Conservation (phyloP, 2,113 vertebrate genomes). For the Myiozetetes cayanensis region DNA sequence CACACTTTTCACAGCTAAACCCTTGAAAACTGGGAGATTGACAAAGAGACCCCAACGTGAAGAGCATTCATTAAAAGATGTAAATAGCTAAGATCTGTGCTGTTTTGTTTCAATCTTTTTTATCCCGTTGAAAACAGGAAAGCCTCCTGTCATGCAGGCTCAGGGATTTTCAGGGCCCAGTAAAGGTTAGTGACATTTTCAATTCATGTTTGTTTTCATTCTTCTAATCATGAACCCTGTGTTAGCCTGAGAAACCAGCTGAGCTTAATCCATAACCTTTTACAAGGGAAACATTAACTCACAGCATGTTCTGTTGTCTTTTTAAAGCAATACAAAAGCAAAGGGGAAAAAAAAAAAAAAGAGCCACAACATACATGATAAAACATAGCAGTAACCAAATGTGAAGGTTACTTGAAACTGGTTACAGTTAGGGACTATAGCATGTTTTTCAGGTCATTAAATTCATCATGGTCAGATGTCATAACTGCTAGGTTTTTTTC, state of each 20-base stretch:
- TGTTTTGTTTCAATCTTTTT: constrained; percentile 76
- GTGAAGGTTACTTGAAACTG: constrained; percentile 44
- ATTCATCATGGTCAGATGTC: not conserved
- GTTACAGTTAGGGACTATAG: constrained; percentile 9
- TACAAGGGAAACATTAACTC: constrained; percentile 75
- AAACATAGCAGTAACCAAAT: constrained; percentile 37
- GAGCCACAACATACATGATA: constrained; percentile 47
- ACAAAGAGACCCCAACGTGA: constrained; percentile 74
- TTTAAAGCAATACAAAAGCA: constrained; percentile 69
- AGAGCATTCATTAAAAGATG: constrained; percentile 79
- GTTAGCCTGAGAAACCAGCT: constrained; percentile 73
- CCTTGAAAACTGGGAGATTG: constrained; percentile 72
- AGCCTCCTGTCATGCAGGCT: constrained; percentile 74
- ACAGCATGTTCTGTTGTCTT: constrained; percentile 69
- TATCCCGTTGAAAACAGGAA: constrained; percentile 75
- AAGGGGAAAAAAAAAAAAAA: not conserved
- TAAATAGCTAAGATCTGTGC: constrained; percentile 72
- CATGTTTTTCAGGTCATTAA: constrained; percentile 1
- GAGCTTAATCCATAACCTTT: constrained; percentile 78
- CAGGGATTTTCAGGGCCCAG: constrained; percentile 66
- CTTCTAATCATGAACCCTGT: constrained; percentile 72
- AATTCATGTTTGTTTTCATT: constrained; percentile 79
- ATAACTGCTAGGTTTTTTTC: not conserved
- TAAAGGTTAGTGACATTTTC: constrained; percentile 79
- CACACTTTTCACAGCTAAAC: constrained; percentile 72